A percentile compares a stretch with the other conserved stretches of the same genome.
Conservation (phyloP, 2,888 invertebrate genomes). For the Empis stercorea region DNA sequence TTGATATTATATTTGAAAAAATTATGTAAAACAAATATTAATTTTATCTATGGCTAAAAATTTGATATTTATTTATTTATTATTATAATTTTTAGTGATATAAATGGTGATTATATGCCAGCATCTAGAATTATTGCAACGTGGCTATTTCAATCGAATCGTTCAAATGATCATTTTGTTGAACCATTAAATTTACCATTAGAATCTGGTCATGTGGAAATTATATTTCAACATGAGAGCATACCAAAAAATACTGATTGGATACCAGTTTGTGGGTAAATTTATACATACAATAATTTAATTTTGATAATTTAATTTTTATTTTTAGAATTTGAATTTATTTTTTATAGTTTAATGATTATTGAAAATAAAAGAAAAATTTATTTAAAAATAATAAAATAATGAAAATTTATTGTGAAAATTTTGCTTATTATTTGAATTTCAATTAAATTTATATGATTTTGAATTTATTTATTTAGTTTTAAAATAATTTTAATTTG, state of each 20-base stretch:
- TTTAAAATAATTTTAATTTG: too few species aligned
- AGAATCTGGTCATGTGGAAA: conserved; percentile 35
- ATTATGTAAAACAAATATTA: not conserved
- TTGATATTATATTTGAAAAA: not conserved
- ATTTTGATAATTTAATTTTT: too few species aligned
- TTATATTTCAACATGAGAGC: conserved; percentile 35
- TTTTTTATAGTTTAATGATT: not conserved
- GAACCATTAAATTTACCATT: conserved; percentile 32
- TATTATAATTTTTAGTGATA: conserved; percentile 9
- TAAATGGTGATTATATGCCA: conserved; percentile 29
- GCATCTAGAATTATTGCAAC: conserved; percentile 36
- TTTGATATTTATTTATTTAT: not conserved
- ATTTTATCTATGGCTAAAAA: not conserved
- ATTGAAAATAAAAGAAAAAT: too few species aligned
- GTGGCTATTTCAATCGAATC: conserved; percentile 35
- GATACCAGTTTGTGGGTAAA: conserved; percentile 36
- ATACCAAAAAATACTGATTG: conserved; percentile 28
- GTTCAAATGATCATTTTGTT: conserved; percentile 31
- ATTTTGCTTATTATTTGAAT: too few species aligned
- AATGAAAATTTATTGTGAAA: too few species aligned
- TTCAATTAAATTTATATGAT: too few species aligned
- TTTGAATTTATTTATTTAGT: too few species aligned
- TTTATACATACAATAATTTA: conserved; percentile 1
- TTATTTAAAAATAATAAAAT: too few species aligned
- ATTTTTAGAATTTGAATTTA: not conserved